phyloP scores from a whole-genome alignment of 1,140 invertebrate species.

The Dendrolimus punctatus region DNA sequence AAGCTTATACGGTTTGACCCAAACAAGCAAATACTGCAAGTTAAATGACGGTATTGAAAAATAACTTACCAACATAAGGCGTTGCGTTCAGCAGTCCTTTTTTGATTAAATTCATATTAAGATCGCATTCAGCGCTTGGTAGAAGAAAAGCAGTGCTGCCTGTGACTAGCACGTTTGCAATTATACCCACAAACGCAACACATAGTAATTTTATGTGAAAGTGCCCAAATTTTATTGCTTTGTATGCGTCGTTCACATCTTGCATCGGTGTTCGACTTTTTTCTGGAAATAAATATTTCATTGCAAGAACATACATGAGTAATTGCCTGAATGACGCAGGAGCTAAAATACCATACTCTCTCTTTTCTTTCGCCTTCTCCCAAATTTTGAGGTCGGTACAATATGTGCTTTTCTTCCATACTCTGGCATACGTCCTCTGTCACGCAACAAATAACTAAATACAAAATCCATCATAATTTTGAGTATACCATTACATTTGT shows the following conservation, averaged over 20 bases:
- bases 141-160: conserved; percentile 77
- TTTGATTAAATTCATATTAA: conserved; percentile 73
- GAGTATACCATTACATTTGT: too few relatives aligned
- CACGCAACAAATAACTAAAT: too few relatives aligned
- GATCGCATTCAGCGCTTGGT: conserved; percentile 79
- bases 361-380: too few relatives aligned
- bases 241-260: conserved; percentile 40
- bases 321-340: too few relatives aligned
- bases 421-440: too few relatives aligned
- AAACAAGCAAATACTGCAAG: too few relatives aligned
- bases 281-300: conserved; percentile 6
- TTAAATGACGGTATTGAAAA: background rate
- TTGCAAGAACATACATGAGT: background rate
- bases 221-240: conserved; percentile 69
- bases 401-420: too few relatives aligned
- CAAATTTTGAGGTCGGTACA: too few relatives aligned
- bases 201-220: conserved; percentile 76
- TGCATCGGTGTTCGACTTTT: conserved; percentile 29
- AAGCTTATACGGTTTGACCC: too few relatives aligned
- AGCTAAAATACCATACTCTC: too few relatives aligned
- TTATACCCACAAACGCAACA: conserved; percentile 71
- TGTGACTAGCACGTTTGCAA: conserved; percentile 74
- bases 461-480: too few relatives aligned
- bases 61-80: conserved; percentile 74
- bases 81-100: conserved; percentile 79